These are phyloP conservation scores for Halcyon senegalensis DNA, from an alignment of 2,113 vertebrate genomes.

Conservation along the genomic window DNA sequence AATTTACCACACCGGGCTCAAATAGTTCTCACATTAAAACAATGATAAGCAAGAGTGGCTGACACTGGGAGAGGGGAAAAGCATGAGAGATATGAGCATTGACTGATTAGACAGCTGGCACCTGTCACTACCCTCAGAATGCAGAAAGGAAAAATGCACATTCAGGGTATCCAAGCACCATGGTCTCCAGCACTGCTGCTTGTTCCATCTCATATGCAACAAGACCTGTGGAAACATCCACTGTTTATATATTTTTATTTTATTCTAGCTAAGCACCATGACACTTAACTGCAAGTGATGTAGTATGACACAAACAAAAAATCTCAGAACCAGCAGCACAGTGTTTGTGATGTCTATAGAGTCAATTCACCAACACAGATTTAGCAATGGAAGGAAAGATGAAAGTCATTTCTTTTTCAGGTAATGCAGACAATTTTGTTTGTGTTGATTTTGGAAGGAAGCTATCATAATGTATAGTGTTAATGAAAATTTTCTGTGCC, in stretches of 20 bases:
- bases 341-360: not conserved
- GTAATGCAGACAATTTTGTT: not conserved
- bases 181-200: not conserved
- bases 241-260: not conserved
- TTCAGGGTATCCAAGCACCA: not conserved
- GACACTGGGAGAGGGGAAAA: not conserved
- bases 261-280: not conserved
- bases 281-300: not conserved
- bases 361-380: not conserved
- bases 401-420: not conserved
- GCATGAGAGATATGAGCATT: not conserved
- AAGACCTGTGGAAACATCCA: not conserved
- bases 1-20: not conserved
- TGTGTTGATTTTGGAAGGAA: not conserved
- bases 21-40: not conserved
- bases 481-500: not conserved
- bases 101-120: not conserved
- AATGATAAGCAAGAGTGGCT: not conserved
- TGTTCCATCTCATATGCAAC: not conserved
- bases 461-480: not conserved
- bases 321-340: not conserved
- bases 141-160: not conserved
- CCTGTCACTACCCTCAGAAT: not conserved
- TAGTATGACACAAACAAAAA: not conserved
- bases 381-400: not conserved